phyloP scores from a whole-genome alignment of 2,888 invertebrate genomes.

The Oasisia sp. region DNA sequence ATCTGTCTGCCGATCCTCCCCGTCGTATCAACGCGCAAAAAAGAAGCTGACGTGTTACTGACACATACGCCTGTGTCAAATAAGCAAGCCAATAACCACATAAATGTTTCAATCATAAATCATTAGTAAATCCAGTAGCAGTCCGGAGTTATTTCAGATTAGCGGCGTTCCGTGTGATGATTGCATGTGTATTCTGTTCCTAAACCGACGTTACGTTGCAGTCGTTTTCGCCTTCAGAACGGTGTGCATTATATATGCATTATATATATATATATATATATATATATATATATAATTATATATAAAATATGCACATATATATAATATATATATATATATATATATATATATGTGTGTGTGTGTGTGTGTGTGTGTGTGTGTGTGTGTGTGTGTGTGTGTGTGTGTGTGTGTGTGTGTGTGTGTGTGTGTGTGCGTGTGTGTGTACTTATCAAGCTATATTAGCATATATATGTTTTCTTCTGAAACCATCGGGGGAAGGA shows the following conservation, averaged over 20 bases:
- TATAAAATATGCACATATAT: no score
- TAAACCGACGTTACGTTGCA: not conserved
- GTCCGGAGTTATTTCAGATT: not conserved
- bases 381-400: no score
- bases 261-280: no score
- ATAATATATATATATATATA: no score
- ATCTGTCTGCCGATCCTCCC: not conserved
- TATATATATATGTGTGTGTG: no score
- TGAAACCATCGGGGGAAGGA: no score
- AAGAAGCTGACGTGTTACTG: not conserved
- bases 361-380: no score
- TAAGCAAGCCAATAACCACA: not conserved
- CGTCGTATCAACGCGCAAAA: not conserved
- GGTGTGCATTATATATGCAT: not conserved
- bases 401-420: no score
- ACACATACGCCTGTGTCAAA: slow-evolving; percentile 1
- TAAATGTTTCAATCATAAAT: not conserved
- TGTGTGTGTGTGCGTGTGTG: no score
- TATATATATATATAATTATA: no score
- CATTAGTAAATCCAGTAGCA: not conserved
- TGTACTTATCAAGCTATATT: no score
- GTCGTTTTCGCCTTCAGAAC: not conserved
- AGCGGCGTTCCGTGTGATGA: not conserved
- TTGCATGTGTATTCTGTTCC: not conserved
- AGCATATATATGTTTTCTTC: no score